Conservation (phyloP, 1,140 invertebrate genomes). For the Euwallacea similis region DNA sequence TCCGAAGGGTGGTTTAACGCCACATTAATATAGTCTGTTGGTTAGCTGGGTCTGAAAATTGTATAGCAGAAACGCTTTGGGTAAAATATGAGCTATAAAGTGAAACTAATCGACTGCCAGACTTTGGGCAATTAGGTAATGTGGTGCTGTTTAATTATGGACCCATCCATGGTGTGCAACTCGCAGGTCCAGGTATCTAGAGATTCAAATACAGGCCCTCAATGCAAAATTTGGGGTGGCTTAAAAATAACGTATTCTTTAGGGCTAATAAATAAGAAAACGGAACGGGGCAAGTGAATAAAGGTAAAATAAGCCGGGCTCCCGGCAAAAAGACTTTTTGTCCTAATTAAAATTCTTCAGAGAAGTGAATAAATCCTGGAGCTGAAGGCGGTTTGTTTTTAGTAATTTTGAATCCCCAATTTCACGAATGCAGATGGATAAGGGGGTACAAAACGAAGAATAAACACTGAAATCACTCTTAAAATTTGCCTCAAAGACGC, state of each 20-base stretch:
- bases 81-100: conserved; percentile 13
- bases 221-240: too few relatives aligned
- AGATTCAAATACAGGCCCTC: too few relatives aligned
- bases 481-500: too few relatives aligned
- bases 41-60: conserved; percentile 24
- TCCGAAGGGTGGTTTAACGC: conserved; percentile 34
- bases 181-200: too few relatives aligned
- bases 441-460: too few relatives aligned
- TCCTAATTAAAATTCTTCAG: conserved; percentile 37
- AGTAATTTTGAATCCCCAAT: too few relatives aligned
- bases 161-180: too few relatives aligned
- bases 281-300: conserved; percentile 14
- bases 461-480: too few relatives aligned
- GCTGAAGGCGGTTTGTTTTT: too few relatives aligned
- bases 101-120: conserved; percentile 8
- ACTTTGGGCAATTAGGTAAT: not conserved
- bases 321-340: conserved; percentile 27
- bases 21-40: conserved; percentile 38
- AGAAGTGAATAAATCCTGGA: conserved; percentile 27
- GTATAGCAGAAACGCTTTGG: conserved; percentile 19
- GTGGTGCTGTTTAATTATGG: not conserved
- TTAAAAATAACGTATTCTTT: not conserved
- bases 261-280: conserved; percentile 8
- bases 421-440: too few relatives aligned
- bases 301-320: conserved; percentile 17